These are phyloP conservation scores for Holothuria scabra DNA, from an alignment of 53 echinoderm and acorn worm genomes.

Conservation along the genomic window DNA sequence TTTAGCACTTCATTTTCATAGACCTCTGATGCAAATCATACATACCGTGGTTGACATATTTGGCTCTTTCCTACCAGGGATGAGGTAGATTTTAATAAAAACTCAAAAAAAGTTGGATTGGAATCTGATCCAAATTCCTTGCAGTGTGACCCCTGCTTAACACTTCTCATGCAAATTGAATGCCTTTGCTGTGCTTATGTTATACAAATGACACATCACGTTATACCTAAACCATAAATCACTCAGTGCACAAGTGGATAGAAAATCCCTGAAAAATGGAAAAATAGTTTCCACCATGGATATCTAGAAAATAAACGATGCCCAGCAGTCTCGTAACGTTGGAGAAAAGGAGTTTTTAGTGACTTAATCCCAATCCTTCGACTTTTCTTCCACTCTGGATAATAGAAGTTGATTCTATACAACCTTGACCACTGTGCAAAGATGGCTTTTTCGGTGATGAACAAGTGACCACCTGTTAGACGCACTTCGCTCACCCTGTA, in stretches of 20 bases:
- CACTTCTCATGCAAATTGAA: too few relatives aligned
- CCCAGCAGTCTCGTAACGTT: constrained; percentile 80
- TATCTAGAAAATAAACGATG: constrained; percentile 79
- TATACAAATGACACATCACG: too few relatives aligned
- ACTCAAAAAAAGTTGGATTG: too few relatives aligned
- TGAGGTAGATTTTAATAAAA: too few relatives aligned
- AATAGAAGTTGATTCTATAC: constrained; percentile 81
- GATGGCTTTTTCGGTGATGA: constrained; percentile 97
- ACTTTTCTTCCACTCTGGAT: constrained; percentile 71
- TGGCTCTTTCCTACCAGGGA: too few relatives aligned
- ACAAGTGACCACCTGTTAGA: constrained; percentile 85
- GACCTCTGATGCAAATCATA: too few relatives aligned
- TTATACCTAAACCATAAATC: too few relatives aligned
- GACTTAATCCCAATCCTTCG: constrained; percentile 54
- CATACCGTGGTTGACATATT: too few relatives aligned
- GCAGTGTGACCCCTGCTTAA: too few relatives aligned
- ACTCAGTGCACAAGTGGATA: constrained; percentile 87
- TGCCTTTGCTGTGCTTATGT: too few relatives aligned
- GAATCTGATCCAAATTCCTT: too few relatives aligned
- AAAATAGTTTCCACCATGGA: constrained; percentile 83
- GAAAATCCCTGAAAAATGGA: constrained; percentile 89
- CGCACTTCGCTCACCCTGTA: constrained; percentile 88
- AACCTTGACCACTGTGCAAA: constrained; percentile 88
- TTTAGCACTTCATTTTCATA: too few relatives aligned
- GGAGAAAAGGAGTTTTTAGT: constrained; percentile 81